Evolutionary conservation across 2,113 vertebrate species (phyloP), one percentile per base, ranked within the genome.

Genomic region (Prietella phreatophila): DNA sequence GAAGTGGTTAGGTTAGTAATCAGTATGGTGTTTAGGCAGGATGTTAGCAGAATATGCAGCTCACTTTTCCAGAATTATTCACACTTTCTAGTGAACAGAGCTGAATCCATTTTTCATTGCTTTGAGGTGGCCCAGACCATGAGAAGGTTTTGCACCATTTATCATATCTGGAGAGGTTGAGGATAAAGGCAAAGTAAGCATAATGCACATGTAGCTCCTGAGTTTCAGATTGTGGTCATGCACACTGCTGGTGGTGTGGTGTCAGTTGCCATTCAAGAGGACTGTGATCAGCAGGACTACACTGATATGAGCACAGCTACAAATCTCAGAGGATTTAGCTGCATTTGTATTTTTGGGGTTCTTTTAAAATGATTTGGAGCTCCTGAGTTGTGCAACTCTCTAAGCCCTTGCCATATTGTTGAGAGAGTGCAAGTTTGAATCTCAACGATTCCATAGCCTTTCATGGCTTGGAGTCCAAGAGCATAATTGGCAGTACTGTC

Each of bases 401-500:
- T 60, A 25, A 82, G 22, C 80, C 39, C 56, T 60, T 82, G 53
- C 78, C 53, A 33, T 81, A 33, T 33, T 81, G 15, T 61, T 3
- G 13, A 61, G 56, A 61, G 36, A 61, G 15, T 61, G 56, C 80
- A 61, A 82, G 56, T 61, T 61, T 61, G 56, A 61, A 61, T 82
- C 80, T 22, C 80, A 15, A 17, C 27, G 33, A 36, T 61, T 82
- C 33, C 33, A 33, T 53, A 81, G n/a, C 39, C 42, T 50, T 76
- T 30, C 50, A 80, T 56, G n/a, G 47, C 80, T 36, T 82, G 36
- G 22, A 61, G 80, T 82, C 56, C 80, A 61, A 82, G 30, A 61
- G 56, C 33, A 82, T 82, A 82, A 82, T 42, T 82, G 80, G 80
- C 56, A 82, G 19, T 60, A 20, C 55, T 39, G 55, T 39, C 20